Evolutionary conservation across 92 coral and sea anemone species (phyloP), one percentile per base, ranked within the genome.

Genomic region (Porites divaricata): DNA sequence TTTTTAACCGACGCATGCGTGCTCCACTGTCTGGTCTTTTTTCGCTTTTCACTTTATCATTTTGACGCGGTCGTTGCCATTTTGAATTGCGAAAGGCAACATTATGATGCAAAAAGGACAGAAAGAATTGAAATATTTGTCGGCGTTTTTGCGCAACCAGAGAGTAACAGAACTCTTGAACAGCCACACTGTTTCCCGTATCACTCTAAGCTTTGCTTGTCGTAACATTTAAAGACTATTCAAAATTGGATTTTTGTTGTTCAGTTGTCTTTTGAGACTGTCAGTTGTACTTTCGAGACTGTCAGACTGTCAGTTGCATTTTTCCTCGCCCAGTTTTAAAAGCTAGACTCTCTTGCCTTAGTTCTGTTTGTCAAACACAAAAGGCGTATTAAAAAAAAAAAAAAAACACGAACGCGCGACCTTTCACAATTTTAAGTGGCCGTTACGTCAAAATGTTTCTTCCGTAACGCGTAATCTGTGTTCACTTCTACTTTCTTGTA

Each of bases 1-100:
- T 72, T 61, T 69, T 72, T 72, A 82, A 72, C 86, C 77, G 63
- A 72, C 85, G 57, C 86, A 70, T 70, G 77, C 86, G 78, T 70
- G 78, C 78, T 71, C 70, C 86, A 71, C 45, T 81, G 45, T 11
- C 76, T 49, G 70, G 78, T 17, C 69, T 70, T 61, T 24, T 6
- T 41, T 41, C 63, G 57, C 86, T 70, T 69, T 9, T 53, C 45
- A 67, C 68, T 67, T 74, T 74, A 53, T 52, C 4, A 0, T 51
- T 67, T 49, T 52, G 65, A 79, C 52, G 50, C 56, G 5, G 15
- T 48, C 21, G 72, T 62, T 61, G 74, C 72, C 25, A 64, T 78
- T 78, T 78, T 64, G 23, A 78, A 66, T 78, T 70, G 74, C 66
- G 49, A 65, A 16, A 24, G 35, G 35, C 67, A 67, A 28, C 13